Evolutionary conservation across 2,888 invertebrate genomes (phyloP).

Genomic region (Tipula helvola): DNA sequence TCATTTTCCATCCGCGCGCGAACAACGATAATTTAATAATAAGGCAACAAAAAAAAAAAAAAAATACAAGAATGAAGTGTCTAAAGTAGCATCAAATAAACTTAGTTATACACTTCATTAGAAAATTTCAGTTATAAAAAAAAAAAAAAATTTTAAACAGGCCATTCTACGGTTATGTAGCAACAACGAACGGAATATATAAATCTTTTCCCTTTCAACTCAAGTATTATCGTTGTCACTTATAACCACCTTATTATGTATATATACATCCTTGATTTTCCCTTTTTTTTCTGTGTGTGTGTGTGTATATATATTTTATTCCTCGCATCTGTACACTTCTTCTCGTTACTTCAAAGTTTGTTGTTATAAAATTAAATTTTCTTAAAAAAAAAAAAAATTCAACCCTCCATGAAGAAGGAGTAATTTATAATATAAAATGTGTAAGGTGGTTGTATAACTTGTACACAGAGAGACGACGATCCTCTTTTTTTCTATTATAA

Average conservation of each 20-base stretch:
- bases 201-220: constrained; percentile 6
- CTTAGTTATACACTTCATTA: constrained; percentile 6
- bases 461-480: neutral
- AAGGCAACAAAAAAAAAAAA: neutral
- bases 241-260: neutral
- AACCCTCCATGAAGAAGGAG: neutral
- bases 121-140: neutral
- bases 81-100: constrained; percentile 5
- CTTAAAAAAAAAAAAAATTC: neutral
- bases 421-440: neutral
- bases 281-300: neutral
- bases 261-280: neutral
- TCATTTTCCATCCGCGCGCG: neutral
- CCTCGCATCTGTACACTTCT: neutral
- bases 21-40: neutral
- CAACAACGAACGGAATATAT: neutral
- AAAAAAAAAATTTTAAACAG: neutral
- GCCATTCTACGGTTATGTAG: neutral
- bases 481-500: neutral
- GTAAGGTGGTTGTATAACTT: neutral
- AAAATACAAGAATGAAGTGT: neutral
- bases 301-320: neutral
- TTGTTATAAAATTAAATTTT: neutral
- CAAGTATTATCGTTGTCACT: constrained; percentile 8
- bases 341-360: neutral